Base-by-base conservation (phyloP, 2,113 vertebrate genomes). In the Lucifuga dentata region DNA sequence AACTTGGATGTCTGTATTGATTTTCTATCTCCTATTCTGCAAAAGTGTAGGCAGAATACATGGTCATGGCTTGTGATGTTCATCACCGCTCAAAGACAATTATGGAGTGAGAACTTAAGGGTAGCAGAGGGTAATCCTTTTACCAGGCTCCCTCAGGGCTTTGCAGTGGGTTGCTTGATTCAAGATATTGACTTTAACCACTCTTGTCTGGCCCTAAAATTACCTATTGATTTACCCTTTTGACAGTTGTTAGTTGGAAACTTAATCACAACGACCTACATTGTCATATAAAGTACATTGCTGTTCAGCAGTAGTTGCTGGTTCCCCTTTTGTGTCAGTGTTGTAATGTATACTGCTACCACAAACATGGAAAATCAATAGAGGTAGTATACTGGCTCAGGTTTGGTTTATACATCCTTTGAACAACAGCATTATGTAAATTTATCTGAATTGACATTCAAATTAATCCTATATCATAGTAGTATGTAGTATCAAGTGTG, bases 201-300 rank as follows among this genome's bases (percentile, higher is more conserved):
- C 89, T 88, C 84, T 79, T 58, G 81, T 80, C 86, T 83, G 79
- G 62, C 82, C 84, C 78, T 74, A 86, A 88, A 91, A 91, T 90
- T 90, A 90, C 88, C 80, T 91, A 92, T 92, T 74, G 90, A 92
- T 93, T 92, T 88, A 80, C 73, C 85, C 88, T 87, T 91, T 92
- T 88, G 89, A 91, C 86, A 83, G 86, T 88, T 90, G 84, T 89
- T 90, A 87, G 88, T 76, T 87, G 83, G 84, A 91, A 91, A 88
- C 85, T 85, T 89, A 91, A 91, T 92, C 88, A 91, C 66, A 56
- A 62, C 66, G 76, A 90, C 86, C 80, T 86, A 89, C 86, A 83
- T 88, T 88, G 85, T 91, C 85, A 90, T 88, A 88, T 74, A 32
- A 83, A 74, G 74, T 74, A 76, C 64, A 85, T 8, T 81, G 86